These are phyloP conservation scores for Pseudomyrmex gracilis DNA, from an alignment of 1,140 invertebrate genomes.

Conservation along the genomic window DNA sequence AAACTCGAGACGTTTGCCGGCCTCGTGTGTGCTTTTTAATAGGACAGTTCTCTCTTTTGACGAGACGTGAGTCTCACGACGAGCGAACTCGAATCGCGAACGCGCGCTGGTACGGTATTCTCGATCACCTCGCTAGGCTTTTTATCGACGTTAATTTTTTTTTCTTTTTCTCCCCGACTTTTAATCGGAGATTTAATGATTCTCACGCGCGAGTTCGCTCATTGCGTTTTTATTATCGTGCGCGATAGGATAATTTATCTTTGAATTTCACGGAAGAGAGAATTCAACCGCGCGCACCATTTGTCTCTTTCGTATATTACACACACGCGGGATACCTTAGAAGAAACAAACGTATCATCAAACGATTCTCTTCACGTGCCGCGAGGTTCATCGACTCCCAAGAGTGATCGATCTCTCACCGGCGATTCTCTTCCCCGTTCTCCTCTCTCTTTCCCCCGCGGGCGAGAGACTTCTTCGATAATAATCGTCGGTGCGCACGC, in stretches of 20 bases:
- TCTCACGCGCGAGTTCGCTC: not conserved
- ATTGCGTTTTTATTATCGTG: conserved; percentile 25
- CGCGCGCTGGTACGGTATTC: conserved; percentile 23
- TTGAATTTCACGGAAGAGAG: conserved; percentile 47
- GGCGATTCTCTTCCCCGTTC: too few species aligned
- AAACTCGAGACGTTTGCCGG: conserved; percentile 64
- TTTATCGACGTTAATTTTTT: not conserved
- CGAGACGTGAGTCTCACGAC: not conserved
- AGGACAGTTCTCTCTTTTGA: conserved; percentile 28
- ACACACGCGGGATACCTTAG: conserved; percentile 10
- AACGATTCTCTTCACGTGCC: conserved; percentile 50
- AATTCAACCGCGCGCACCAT: conserved; percentile 20
- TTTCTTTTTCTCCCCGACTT: not conserved
- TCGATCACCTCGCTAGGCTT: not conserved
- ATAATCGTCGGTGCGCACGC: conserved; percentile 39
- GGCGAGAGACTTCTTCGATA: conserved; percentile 14
- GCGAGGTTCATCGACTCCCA: conserved; percentile 44
- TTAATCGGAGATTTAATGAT: conserved; percentile 34
- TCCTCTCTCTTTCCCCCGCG: not conserved
- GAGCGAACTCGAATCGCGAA: too few species aligned
- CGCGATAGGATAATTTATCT: conserved; percentile 44
- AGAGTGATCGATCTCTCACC: conserved; percentile 49
- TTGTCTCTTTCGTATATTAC: conserved; percentile 47
- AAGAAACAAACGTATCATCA: conserved; percentile 53
- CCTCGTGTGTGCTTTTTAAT: conserved; percentile 50